Base-by-base conservation (phyloP, 2,888 invertebrate genomes). In the Thereva unica region DNA sequence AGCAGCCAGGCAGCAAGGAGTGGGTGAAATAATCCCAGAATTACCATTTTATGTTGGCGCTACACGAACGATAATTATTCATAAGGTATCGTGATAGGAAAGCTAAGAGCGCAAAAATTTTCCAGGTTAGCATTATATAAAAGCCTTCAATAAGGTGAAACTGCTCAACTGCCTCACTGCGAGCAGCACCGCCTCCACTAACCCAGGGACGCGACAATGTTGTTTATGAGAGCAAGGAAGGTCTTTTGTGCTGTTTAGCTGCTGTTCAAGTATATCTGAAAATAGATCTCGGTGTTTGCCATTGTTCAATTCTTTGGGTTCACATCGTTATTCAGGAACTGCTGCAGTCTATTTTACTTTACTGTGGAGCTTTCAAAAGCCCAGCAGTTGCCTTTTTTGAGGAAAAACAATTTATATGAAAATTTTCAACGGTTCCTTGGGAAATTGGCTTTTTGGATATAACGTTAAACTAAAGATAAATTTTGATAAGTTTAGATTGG, bases 31-130 rank as follows among this genome's bases (percentile, higher is more conserved):
- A 59, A 66, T 66, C 57, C 50, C 12, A 59, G 50, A 66, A 66
- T 66, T 66, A 57, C 66, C 50, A 50, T 66, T 66, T 66, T 64
- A 64, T 55, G 47, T 38, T n/a, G 5, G 35, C 54, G 45, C 64
- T 45, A 64, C 55, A 53, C 54, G 23, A 54, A 45, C 40, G 54
- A 64, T 64, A 64, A 64, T 64, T 64, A 64, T 64, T 64, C 54
- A 64, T 64, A 64, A 64, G 64, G 54, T 54, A 34, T 44, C 54
- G 64, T 64, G 64, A 64, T 64, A 64, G 64, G 64, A 55, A 55
- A 55, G 55, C 54, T 38, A 64, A 63, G 38, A 54, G 45, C 54
- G 5, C 37, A 38, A 44, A 55, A 54, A 40, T 47, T 61, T 49
- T 42, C 61, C 61, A 65, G 47, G 55, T 56, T 65, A 38, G 53